Evolutionary conservation across 2,113 vertebrate species (phyloP).

Genomic region (human): DNA sequence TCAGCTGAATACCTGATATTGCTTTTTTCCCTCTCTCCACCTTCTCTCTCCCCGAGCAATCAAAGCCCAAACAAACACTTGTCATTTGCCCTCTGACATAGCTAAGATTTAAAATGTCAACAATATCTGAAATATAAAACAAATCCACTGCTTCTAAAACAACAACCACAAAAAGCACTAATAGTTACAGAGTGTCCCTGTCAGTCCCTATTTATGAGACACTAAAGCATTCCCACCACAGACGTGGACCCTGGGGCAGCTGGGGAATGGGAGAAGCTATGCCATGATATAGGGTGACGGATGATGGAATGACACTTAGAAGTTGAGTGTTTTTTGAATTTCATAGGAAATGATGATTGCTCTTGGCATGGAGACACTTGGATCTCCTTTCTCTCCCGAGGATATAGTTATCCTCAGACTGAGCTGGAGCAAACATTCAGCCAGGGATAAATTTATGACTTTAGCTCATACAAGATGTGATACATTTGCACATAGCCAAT

Average conservation of each 20-base stretch:
- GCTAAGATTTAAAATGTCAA: not conserved
- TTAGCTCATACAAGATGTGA: not conserved
- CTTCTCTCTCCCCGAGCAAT: not conserved
- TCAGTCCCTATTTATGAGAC: accelerated
- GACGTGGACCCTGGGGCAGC: accelerated
- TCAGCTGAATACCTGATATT: not conserved
- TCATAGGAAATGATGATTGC: not conserved
- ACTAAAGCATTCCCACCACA: accelerated
- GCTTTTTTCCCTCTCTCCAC: accelerated
- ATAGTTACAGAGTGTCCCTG: accelerated
- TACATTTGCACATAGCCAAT: not conserved
- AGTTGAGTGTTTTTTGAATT: not conserved
- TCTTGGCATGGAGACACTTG: not conserved
- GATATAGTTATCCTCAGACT: not conserved
- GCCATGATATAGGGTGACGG: accelerated
- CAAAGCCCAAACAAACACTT: not conserved
- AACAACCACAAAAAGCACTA: not conserved
- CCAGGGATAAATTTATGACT: not conserved
- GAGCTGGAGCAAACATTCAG: not conserved
- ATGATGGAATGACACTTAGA: not conserved
- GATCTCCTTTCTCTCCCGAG: not conserved
- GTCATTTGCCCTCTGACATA: not conserved
- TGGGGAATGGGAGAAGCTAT: accelerated
- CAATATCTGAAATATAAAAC: not conserved
- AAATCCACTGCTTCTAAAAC: not conserved